Conservation (phyloP, 2,797 vertebrate genomes). For the Melanogrammus aeglefinus region DNA sequence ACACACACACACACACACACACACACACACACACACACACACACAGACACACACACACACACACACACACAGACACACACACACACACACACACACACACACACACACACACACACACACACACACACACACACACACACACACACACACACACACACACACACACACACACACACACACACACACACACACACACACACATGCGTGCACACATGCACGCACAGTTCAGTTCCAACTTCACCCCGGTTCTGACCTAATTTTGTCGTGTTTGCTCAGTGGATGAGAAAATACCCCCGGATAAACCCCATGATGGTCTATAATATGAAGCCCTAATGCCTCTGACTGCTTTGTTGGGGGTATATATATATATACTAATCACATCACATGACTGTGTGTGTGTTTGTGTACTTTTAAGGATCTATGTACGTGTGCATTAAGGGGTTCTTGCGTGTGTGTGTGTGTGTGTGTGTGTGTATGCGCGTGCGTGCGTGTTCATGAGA, state of each 20-base stretch:
- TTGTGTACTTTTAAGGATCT: background rate
- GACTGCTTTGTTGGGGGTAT: constrained; percentile 16
- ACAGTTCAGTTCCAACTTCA: constrained; percentile 8
- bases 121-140: background rate
- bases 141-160: too few species aligned
- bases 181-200: too few species aligned
- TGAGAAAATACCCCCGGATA: constrained; percentile 45
- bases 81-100: background rate
- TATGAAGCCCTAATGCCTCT: constrained; percentile 44
- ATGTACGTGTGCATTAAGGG: background rate
- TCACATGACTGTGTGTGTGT: background rate
- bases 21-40: too few species aligned
- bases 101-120: too few species aligned
- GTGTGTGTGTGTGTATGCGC: background rate
- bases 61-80: background rate
- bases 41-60: background rate
- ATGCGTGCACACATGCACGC: too few species aligned
- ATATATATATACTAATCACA: too few species aligned
- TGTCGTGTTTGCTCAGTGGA: constrained; percentile 60
- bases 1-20: too few species aligned
- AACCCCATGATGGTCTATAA: constrained; percentile 41
- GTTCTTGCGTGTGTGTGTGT: too few species aligned
- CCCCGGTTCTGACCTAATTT: constrained; percentile 47
- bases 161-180: too few species aligned
- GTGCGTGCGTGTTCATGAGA: background rate